A percentile compares a stretch with the other conserved stretches of the same genome.
Conservation (phyloP, 2,797 vertebrate species). For the Avahi laniger region DNA sequence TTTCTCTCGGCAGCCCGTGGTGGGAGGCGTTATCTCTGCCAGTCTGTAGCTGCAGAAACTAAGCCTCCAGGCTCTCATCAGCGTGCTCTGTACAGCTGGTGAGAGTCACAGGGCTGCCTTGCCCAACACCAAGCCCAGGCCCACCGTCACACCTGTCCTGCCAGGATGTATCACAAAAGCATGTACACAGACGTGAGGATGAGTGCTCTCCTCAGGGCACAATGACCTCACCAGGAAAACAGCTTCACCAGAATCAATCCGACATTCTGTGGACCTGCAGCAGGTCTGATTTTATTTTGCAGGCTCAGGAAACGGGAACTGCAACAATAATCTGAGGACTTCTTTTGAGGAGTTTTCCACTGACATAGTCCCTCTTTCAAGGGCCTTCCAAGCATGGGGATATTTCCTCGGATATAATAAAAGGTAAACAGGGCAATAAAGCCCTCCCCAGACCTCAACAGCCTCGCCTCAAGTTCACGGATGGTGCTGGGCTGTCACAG, state of each 20-base stretch:
- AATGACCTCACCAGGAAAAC: background rate
- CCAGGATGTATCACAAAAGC: background rate
- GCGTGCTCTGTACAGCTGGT: accelerated
- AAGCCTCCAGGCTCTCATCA: accelerated
- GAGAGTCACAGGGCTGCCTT: background rate
- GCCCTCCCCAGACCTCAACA: too few relatives aligned
- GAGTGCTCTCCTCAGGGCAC: accelerated
- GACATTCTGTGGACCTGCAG: background rate
- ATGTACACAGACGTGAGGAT: accelerated
- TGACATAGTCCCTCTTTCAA: background rate
- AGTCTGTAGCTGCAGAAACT: accelerated
- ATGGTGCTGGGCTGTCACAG: accelerated
- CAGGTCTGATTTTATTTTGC: background rate
- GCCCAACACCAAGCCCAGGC: background rate
- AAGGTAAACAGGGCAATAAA: background rate
- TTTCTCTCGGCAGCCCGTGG: accelerated
- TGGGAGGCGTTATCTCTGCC: accelerated
- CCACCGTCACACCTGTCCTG: accelerated
- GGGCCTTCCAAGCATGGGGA: constrained; percentile 24
- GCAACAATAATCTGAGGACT: background rate
- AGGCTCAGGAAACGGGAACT: background rate
- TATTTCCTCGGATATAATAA: background rate
- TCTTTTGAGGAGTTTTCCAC: background rate
- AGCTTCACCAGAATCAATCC: background rate
- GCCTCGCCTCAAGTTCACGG: background rate